phyloP scores from a whole-genome alignment of 2,797 vertebrate genomes.

The Epinephelus coioides region DNA sequence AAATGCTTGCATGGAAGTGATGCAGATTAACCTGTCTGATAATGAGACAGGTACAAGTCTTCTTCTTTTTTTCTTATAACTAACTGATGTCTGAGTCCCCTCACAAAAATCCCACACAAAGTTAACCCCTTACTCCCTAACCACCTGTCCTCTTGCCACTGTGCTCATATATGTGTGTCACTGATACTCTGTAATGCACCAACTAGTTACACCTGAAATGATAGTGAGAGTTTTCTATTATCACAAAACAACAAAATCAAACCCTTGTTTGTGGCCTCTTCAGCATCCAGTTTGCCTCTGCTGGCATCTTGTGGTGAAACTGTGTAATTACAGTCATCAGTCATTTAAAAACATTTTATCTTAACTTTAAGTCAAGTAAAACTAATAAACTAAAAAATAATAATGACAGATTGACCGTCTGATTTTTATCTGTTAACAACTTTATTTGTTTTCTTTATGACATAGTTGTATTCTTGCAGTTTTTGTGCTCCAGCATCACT shows the following conservation, averaged over 20 bases:
- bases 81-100: no score
- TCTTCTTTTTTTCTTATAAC: no score
- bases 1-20: background rate
- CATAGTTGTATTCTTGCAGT: background rate
- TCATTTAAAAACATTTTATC: background rate
- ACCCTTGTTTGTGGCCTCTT: background rate
- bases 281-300: conserved; percentile 18
- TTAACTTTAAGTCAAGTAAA: background rate
- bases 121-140: no score
- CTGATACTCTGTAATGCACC: no score
- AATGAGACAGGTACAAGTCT: no score
- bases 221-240: background rate
- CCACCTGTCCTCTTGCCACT: no score
- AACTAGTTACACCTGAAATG: no score
- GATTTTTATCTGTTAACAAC: background rate
- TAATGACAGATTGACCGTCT: background rate
- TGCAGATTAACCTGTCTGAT: background rate
- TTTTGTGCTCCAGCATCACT: background rate
- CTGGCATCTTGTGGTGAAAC: conserved; percentile 54
- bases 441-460: background rate
- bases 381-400: background rate
- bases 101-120: no score
- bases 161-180: no score
- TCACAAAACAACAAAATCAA: background rate
- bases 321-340: conserved; percentile 1